Conservation (phyloP, 2,888 invertebrate genomes). For the Leptinotarsa rubiginosa region DNA sequence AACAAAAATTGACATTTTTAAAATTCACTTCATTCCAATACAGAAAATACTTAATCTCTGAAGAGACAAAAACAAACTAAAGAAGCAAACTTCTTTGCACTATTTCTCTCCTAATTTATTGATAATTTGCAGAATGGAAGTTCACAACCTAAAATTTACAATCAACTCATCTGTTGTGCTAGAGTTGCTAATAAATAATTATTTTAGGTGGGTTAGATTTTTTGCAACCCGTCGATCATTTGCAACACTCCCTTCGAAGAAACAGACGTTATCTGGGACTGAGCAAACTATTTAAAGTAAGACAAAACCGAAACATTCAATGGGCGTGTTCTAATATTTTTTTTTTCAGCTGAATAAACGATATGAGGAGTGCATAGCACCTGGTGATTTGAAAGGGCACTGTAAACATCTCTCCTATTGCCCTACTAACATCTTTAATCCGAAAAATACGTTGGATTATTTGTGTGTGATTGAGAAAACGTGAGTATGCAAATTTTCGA, state of each 20-base stretch:
- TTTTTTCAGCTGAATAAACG: conserved; percentile 71
- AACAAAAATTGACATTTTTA: no score
- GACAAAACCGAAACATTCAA: background rate
- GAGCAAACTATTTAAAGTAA: conserved; percentile 58
- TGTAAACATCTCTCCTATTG: conserved; percentile 77
- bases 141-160: no score
- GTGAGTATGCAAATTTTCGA: conserved; percentile 64
- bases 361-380: conserved; percentile 72
- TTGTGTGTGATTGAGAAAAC: conserved; percentile 77
- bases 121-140: no score
- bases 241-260: conserved; percentile 34
- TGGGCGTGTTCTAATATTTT: background rate
- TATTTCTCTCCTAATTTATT: no score
- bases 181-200: background rate
- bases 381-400: conserved; percentile 73
- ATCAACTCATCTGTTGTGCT: background rate
- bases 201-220: background rate
- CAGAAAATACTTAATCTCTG: no score
- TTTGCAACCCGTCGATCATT: background rate
- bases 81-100: no score
- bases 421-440: conserved; percentile 68
- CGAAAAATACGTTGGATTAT: conserved; percentile 73
- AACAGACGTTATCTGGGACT: conserved; percentile 59
- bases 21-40: no score
- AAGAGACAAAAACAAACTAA: no score